Percentiles rank a stretch among this genome's conserved stretches.
These are phyloP conservation scores for Pitta sordida DNA, from an alignment of 2,113 vertebrate genomes.

Conservation along the genomic window DNA sequence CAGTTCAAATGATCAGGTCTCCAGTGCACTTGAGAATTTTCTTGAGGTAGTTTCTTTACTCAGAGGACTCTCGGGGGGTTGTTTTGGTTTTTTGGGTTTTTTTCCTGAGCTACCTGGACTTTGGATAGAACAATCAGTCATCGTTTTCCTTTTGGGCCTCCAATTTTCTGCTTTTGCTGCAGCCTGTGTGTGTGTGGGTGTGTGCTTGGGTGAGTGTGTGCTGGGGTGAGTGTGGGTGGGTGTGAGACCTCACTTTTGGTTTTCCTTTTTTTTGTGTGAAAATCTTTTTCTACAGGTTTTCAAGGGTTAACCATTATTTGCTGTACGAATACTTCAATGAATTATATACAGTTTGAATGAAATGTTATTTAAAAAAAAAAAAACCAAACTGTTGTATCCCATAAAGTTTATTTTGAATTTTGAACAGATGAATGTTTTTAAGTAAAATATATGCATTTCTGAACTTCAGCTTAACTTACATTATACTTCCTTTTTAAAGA, in stretches of 20 bases:
- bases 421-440: conserved; percentile 87
- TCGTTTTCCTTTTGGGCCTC: conserved; percentile 76
- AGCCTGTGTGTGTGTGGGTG: conserved; percentile 70
- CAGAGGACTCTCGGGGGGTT: conserved; percentile 71
- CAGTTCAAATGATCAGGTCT: conserved; percentile 80
- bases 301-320: conserved; percentile 83
- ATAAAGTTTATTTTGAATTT: conserved; percentile 86
- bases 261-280: conserved; percentile 73
- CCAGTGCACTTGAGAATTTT: conserved; percentile 78
- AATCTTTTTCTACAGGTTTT: conserved; percentile 84
- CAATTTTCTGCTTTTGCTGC: conserved; percentile 82
- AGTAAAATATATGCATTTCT: conserved; percentile 89
- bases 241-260: conserved; percentile 77
- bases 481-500: conserved; percentile 77
- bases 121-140: conserved; percentile 78
- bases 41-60: conserved; percentile 77
- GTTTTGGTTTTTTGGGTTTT: conserved; percentile 37
- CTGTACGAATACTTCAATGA: conserved; percentile 79
- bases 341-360: conserved; percentile 86
- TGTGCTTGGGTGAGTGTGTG: conserved; percentile 36
- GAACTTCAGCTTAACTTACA: conserved; percentile 80
- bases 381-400: conserved; percentile 80
- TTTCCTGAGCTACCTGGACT: conserved; percentile 77
- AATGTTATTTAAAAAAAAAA: conserved; percentile 85
- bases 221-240: conserved; percentile 45